Evolutionary conservation across 1,140 invertebrate genomes (phyloP).

Genomic region (Dreissena polymorpha): DNA sequence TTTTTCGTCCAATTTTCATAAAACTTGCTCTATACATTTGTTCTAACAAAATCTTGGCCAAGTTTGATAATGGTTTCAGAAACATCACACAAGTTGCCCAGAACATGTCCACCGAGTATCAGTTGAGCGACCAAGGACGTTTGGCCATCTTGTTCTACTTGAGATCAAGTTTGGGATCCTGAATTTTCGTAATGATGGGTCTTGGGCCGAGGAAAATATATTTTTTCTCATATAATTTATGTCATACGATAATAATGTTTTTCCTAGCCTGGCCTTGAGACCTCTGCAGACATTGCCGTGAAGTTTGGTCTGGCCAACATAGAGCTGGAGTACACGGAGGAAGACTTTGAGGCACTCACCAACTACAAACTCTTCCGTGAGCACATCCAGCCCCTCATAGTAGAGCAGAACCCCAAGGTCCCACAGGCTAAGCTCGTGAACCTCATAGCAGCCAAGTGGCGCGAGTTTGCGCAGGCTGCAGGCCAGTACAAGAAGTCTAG

Average conservation of each 20-base stretch:
- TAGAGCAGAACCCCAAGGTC: slow-evolving; percentile 95
- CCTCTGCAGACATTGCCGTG: slow-evolving; percentile 89
- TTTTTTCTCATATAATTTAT: no score
- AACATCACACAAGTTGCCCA: no score
- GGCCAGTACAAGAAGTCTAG: slow-evolving; percentile 62
- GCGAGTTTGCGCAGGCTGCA: slow-evolving; percentile 86
- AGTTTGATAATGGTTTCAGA: no score
- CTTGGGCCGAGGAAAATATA: no score
- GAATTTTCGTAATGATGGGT: no score
- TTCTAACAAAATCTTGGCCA: no score
- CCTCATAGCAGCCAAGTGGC: slow-evolving; percentile 97
- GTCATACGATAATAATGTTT: neutral
- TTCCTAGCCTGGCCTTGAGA: slow-evolving; percentile 66
- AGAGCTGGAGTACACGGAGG: slow-evolving; percentile 93
- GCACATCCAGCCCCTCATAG: slow-evolving; percentile 93
- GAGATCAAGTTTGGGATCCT: no score
- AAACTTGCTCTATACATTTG: no score
- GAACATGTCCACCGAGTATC: no score
- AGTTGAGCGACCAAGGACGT: no score
- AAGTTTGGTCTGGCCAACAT: slow-evolving; percentile 95
- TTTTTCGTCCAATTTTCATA: no score
- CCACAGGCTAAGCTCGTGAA: slow-evolving; percentile 93
- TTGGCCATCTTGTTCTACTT: no score
- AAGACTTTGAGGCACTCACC: slow-evolving; percentile 94
- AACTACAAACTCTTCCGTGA: slow-evolving; percentile 98